Evolutionary conservation across 2,797 vertebrate species (phyloP).

Genomic region (Mycteria americana): DNA sequence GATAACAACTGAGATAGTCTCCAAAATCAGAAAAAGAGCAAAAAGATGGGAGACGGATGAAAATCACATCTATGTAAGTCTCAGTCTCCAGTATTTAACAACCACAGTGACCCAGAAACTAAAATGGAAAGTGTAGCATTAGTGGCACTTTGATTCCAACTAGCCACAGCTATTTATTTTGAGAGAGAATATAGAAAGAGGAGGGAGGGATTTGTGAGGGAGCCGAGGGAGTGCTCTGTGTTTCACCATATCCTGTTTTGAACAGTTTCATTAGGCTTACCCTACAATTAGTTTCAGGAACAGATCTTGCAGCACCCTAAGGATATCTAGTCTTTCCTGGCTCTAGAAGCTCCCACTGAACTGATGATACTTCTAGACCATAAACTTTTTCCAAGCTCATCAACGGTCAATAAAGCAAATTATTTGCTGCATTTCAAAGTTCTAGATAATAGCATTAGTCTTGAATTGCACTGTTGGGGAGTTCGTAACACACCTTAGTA

Average conservation of each 20-base stretch:
- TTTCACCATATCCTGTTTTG: slow-evolving; percentile 68
- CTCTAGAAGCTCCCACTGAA: not conserved
- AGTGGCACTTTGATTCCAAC: not conserved
- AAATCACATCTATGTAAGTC: not conserved
- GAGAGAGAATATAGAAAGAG: not conserved
- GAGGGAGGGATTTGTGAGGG: not conserved
- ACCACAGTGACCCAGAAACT: not conserved
- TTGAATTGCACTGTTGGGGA: not conserved
- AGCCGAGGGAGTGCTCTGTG: not conserved
- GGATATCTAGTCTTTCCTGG: slow-evolving; percentile 8
- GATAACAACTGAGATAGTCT: not conserved
- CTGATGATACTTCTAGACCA: not conserved
- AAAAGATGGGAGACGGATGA: not conserved
- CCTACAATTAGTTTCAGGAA: slow-evolving; percentile 54
- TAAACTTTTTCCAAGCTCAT: not conserved
- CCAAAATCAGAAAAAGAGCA: not conserved
- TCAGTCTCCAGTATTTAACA: not conserved
- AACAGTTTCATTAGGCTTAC: slow-evolving; percentile 24
- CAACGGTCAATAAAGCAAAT: not conserved
- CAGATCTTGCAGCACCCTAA: slow-evolving; percentile 29
- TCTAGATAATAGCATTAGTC: not conserved
- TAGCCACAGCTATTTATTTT: not conserved
- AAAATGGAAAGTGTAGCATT: not conserved
- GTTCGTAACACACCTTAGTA: not conserved
- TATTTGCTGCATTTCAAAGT: not conserved